Percentiles rank a stretch among this genome's conserved stretches.
Evolutionary conservation across 2,888 invertebrate genomes (phyloP).

Genomic region (Ophion ellenae): DNA sequence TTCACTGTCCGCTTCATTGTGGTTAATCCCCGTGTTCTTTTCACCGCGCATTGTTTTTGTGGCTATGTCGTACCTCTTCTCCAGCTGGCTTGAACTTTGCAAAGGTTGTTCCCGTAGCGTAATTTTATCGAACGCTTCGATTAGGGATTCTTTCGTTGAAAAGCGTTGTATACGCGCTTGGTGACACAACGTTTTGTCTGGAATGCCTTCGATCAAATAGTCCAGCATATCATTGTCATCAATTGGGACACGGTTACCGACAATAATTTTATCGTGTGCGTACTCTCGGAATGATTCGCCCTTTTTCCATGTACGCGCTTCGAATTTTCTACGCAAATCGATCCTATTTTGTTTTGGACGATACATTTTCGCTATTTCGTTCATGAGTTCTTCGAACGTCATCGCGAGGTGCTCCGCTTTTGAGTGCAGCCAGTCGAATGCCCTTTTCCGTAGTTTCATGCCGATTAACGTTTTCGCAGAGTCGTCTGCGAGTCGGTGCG

Average conservation of each 20-base stretch:
- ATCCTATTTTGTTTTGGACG: conserved; percentile 39
- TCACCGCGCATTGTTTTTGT: too few relatives aligned
- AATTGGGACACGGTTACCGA: conserved; percentile 57
- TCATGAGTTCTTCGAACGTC: conserved; percentile 49
- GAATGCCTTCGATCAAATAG: conserved; percentile 64
- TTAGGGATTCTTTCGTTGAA: conserved; percentile 7
- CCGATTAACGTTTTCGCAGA: conserved; percentile 46
- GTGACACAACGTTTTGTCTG: conserved; percentile 40
- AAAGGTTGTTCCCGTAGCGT: not conserved
- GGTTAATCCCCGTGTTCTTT: too few relatives aligned
- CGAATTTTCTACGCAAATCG: conserved; percentile 54
- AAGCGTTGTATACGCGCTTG: conserved; percentile 59
- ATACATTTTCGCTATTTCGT: conserved; percentile 54
- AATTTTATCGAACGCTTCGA: conserved; percentile 50
- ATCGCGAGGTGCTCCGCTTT: conserved; percentile 48
- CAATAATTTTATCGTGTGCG: conserved; percentile 60
- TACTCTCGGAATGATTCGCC: conserved; percentile 62
- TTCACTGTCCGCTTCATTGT: not conserved
- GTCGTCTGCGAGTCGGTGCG: conserved; percentile 51
- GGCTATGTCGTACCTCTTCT: not conserved
- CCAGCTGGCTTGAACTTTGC: not conserved
- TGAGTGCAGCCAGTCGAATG: conserved; percentile 58
- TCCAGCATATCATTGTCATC: conserved; percentile 55
- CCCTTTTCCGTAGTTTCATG: conserved; percentile 45
- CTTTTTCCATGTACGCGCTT: conserved; percentile 55